Evolutionary conservation across 2,888 invertebrate species (phyloP), one percentile per base, ranked within the genome.

Genomic region (Tyria jacobaeae): DNA sequence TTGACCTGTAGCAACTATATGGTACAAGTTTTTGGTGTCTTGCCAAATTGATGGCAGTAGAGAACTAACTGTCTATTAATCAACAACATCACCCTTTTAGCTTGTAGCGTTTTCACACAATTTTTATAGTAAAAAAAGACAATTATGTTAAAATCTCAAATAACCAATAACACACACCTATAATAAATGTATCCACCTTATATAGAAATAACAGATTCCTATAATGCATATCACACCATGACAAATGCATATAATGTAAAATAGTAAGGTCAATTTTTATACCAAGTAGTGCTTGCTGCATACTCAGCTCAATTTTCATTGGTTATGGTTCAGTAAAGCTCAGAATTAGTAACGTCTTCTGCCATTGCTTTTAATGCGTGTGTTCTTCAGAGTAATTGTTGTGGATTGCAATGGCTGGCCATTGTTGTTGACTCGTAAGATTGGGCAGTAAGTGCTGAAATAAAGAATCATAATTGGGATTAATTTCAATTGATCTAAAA

Each of bases 391-490:
- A 0, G 87, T 89, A n/a, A 94, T 86, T 2, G 94, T 93, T 0
- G 94, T 92, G 0, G 94, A 92, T 54, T 81, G 85, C 0, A 91
- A 72, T 0, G 89, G 92, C 1, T 72, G 76, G 0, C 93, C 93
- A 31, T 92, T 89, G 78, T 92, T 94, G 59, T 51, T 71, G 66
- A 75, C 86, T 0, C 90, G 78, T 0, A 91, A 73, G 0, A 91
- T 78, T 1, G 94, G 94, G 53, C 94, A 94, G 80, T 94, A 94
- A 0, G 94, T 90, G 50, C 93, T 94, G 87, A 4, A 87, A 89
- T 35, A 12, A 24, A 24, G 5, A 35, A 35, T 35, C 6, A 54
- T 39, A n/a, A 1, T 37, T n/a, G n/a, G n/a, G n/a, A n/a, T n/a
- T n/a, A n/a, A n/a, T n/a, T n/a, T n/a, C n/a, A n/a, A n/a, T n/a